Evolutionary conservation across 2,888 invertebrate species (phyloP).

Genomic region (Matsumyia berberina): DNA sequence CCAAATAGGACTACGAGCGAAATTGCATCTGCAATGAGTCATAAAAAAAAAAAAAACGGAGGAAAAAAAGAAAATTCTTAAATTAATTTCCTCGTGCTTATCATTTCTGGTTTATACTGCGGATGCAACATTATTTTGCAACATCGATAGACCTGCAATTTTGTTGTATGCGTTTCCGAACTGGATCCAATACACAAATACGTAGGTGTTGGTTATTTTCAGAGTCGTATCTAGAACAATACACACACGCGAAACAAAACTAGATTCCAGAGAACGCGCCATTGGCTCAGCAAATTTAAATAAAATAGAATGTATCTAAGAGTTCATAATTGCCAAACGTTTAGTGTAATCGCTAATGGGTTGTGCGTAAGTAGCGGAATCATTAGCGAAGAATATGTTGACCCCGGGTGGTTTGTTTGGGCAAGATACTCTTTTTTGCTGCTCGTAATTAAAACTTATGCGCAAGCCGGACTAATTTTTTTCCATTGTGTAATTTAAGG

Average conservation of each 20-base stretch:
- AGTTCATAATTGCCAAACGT: slow-evolving; percentile 17
- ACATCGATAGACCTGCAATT: slow-evolving; percentile 4
- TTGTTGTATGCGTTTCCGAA: slow-evolving; percentile 20
- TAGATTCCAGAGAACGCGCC: slow-evolving; percentile 15
- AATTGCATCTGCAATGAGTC: slow-evolving; percentile 19
- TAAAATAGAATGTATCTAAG: background rate
- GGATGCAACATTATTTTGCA: slow-evolving; percentile 27
- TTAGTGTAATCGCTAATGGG: slow-evolving; percentile 3
- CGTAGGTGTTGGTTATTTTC: slow-evolving; percentile 34
- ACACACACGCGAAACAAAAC: background rate
- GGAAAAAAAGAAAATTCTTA: slow-evolving; percentile 5
- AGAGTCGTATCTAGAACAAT: slow-evolving; percentile 19
- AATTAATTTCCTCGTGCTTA: slow-evolving; percentile 25
- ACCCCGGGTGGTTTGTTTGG: slow-evolving; percentile 20
- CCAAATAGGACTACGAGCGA: background rate
- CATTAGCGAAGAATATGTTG: slow-evolving; percentile 25
- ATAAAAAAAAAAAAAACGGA: background rate
- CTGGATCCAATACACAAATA: slow-evolving; percentile 20
- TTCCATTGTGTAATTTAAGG: background rate
- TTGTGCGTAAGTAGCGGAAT: slow-evolving; percentile 7
- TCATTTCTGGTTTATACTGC: slow-evolving; percentile 41
- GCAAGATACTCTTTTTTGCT: background rate
- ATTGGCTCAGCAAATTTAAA: slow-evolving; percentile 9
- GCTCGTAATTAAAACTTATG: background rate
- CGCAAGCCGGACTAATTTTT: background rate